Conservation (phyloP, 2,888 invertebrate genomes). For the Gisinianus flammeolus region DNA sequence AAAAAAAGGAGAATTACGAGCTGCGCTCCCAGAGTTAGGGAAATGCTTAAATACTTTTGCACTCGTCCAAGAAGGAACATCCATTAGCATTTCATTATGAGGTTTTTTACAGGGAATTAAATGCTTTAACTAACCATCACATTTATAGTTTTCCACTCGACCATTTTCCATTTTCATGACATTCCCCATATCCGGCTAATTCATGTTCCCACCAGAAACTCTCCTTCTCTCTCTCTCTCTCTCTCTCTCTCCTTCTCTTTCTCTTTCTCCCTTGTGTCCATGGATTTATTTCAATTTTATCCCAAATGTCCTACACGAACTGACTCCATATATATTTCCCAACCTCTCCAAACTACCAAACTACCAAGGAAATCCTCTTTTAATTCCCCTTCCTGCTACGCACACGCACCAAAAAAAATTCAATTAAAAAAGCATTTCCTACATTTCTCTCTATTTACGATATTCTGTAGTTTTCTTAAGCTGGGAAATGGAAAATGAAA, state of each 20-base stretch:
- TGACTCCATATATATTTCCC: too few species aligned
- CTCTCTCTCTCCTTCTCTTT: too few species aligned
- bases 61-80: not conserved
- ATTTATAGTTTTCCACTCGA: not conserved
- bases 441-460: too few species aligned
- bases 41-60: not conserved
- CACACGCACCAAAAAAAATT: too few species aligned
- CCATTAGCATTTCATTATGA: constrained; percentile 16
- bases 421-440: too few species aligned
- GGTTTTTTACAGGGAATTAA: not conserved
- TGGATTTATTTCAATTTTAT: not conserved
- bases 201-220: too few species aligned
- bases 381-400: too few species aligned
- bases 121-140: not conserved
- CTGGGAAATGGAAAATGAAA: not conserved
- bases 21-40: not conserved
- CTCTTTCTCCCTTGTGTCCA: not conserved
- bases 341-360: too few species aligned
- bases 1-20: not conserved
- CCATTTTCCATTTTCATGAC: not conserved
- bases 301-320: too few species aligned
- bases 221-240: too few species aligned
- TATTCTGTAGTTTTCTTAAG: too few species aligned
- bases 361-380: too few species aligned
- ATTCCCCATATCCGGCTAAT: not conserved